Percentiles rank a stretch among this genome's conserved stretches.
Evolutionary conservation across 2,888 invertebrate species (phyloP).

Genomic region (Mythimna albipuncta): DNA sequence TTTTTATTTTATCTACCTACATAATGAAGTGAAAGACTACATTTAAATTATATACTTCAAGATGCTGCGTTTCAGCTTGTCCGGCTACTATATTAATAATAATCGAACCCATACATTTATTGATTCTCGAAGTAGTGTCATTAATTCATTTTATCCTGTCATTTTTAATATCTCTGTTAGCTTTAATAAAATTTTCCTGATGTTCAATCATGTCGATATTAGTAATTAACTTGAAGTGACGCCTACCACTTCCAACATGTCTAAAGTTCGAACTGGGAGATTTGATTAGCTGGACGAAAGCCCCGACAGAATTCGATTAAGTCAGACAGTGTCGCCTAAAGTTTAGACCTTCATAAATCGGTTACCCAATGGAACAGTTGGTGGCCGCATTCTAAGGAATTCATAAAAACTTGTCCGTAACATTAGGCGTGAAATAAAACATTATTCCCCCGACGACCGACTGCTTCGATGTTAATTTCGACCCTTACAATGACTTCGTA

Average conservation of each 20-base stretch:
- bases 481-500: constrained; percentile 44
- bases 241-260: constrained; percentile 59
- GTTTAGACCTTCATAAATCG: constrained; percentile 72
- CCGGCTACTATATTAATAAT: constrained; percentile 3
- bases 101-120: constrained; percentile 8
- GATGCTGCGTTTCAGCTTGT: neutral
- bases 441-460: constrained; percentile 35
- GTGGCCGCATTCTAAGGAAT: constrained; percentile 59
- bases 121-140: constrained; percentile 2
- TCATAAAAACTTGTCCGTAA: constrained; percentile 63
- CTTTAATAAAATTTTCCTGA: constrained; percentile 10
- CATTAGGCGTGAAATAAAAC: constrained; percentile 41
- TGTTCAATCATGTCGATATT: constrained; percentile 33
- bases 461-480: constrained; percentile 51
- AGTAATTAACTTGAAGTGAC: constrained; percentile 47
- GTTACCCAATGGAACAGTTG: constrained; percentile 63
- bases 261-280: constrained; percentile 64
- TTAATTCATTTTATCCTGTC: constrained; percentile 27
- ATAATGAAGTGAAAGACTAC: neutral
- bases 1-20: neutral
- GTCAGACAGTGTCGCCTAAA: constrained; percentile 64
- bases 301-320: constrained; percentile 75
- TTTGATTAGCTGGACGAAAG: constrained; percentile 72
- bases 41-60: neutral
- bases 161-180: constrained; percentile 19